phyloP scores from a whole-genome alignment of 2,797 vertebrate genomes.

The Karalla daura region DNA sequence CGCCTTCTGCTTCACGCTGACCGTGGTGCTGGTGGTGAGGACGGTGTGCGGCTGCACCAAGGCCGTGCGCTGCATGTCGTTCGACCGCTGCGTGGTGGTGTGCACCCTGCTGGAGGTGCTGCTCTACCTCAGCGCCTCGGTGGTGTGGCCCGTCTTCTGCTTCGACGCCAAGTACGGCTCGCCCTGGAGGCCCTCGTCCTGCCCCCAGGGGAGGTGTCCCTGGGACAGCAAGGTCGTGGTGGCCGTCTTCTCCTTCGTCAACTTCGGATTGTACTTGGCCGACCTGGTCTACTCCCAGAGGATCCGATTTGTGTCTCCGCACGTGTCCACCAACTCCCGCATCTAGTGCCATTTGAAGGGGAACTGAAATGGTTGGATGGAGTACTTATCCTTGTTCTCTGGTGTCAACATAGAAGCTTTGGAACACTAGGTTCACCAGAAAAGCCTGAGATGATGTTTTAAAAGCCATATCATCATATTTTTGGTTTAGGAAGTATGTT shows the following conservation, averaged over 20 bases:
- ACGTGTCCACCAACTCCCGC: slow-evolving; percentile 38
- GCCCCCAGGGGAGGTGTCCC: slow-evolving; percentile 86
- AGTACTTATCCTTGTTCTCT: too few species aligned
- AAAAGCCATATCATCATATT: too few species aligned
- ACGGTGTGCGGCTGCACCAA: slow-evolving; percentile 86
- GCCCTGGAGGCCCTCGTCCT: slow-evolving; percentile 82
- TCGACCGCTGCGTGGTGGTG: slow-evolving; percentile 88
- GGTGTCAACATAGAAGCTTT: too few species aligned
- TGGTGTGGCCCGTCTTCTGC: slow-evolving; percentile 94
- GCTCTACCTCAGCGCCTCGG: slow-evolving; percentile 90
- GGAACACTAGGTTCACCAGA: too few species aligned
- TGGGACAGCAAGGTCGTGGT: slow-evolving; percentile 96
- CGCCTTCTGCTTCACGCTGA: slow-evolving; percentile 87
- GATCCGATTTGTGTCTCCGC: slow-evolving; percentile 80
- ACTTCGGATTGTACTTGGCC: slow-evolving; percentile 86
- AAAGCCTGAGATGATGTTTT: too few species aligned
- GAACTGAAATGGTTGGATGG: too few species aligned
- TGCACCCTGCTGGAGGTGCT: slow-evolving; percentile 89
- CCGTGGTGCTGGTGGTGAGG: slow-evolving; percentile 85
- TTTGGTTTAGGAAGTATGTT: too few species aligned
- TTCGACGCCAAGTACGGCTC: slow-evolving; percentile 93
- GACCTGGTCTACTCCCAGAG: slow-evolving; percentile 92
- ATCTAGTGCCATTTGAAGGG: slow-evolving; percentile 22
- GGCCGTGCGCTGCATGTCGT: slow-evolving; percentile 83
- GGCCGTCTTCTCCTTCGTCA: slow-evolving; percentile 90